Evolutionary conservation across 2,797 vertebrate species (phyloP).

Genomic region (Pantherophis vulpinus): DNA sequence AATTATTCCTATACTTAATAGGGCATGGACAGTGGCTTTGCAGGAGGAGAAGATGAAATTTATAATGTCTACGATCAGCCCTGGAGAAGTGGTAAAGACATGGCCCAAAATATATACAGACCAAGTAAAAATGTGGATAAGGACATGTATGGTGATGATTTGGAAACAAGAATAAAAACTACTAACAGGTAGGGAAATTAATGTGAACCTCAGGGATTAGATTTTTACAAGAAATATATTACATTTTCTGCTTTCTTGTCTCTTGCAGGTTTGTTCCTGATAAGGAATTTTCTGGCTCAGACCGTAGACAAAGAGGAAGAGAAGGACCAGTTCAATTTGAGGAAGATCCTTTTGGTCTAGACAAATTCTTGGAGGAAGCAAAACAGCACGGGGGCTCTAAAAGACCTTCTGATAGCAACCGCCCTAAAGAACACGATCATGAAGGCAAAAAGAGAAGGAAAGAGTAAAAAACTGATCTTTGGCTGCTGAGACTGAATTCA

Average conservation of each 20-base stretch:
- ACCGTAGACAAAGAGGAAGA: constrained; percentile 82
- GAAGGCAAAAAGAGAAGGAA: constrained; percentile 96
- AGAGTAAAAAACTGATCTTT: constrained; percentile 75
- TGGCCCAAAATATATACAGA: constrained; percentile 95
- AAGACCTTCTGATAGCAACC: constrained; percentile 87
- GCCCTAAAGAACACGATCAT: constrained; percentile 94
- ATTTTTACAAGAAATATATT: neutral
- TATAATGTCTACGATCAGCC: constrained; percentile 96
- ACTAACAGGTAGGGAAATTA: constrained; percentile 78
- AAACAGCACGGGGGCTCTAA: constrained; percentile 97
- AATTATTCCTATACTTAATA: constrained; percentile 53
- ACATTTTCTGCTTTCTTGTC: neutral
- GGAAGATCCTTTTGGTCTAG: constrained; percentile 97
- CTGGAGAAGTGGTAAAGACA: constrained; percentile 87
- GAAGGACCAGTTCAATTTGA: constrained; percentile 97
- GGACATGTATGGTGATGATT: constrained; percentile 87
- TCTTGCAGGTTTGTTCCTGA: constrained; percentile 85
- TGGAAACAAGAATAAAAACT: constrained; percentile 87
- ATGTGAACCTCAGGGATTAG: neutral
- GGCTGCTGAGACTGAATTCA: constrained; percentile 46
- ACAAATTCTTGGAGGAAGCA: constrained; percentile 98
- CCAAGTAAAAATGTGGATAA: constrained; percentile 91
- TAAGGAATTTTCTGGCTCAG: constrained; percentile 90
- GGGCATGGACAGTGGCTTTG: constrained; percentile 97
- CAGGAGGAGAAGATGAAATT: constrained; percentile 91